phyloP scores from a whole-genome alignment of 2,888 invertebrate species.

The Asteroscopus sphinx region DNA sequence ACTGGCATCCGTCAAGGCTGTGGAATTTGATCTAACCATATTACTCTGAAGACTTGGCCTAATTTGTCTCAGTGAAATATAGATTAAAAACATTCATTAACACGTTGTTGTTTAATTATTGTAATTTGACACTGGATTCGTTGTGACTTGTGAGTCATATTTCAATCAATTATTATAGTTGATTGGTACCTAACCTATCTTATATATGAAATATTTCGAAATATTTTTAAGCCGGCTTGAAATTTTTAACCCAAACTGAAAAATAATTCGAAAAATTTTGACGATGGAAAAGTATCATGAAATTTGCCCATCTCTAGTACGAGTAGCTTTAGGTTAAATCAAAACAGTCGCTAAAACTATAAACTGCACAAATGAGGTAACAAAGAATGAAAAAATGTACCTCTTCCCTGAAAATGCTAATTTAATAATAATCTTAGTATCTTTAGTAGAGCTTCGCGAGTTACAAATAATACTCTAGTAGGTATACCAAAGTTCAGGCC shows the following conservation, averaged over 20 bases:
- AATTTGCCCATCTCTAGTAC: too few species aligned
- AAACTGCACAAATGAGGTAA: too few species aligned
- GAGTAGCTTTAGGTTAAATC: too few species aligned
- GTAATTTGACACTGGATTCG: constrained; percentile 18
- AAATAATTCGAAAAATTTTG: too few species aligned
- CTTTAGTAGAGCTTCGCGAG: constrained; percentile 12
- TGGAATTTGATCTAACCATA: constrained; percentile 58
- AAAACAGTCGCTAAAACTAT: too few species aligned
- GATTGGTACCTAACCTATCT: too few species aligned
- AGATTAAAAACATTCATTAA: constrained; percentile 25
- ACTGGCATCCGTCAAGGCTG: constrained; percentile 58
- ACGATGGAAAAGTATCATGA: too few species aligned
- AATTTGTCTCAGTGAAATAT: constrained; percentile 46
- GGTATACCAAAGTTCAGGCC: constrained; percentile 17
- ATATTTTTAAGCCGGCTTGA: too few species aligned
- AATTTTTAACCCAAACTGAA: too few species aligned
- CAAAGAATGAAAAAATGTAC: too few species aligned
- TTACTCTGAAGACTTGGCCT: constrained; percentile 48
- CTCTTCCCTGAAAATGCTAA: neutral
- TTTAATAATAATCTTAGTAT: neutral
- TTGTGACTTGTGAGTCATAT: constrained; percentile 11
- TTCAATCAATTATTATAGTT: neutral
- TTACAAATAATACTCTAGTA: constrained; percentile 9
- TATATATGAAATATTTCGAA: too few species aligned
- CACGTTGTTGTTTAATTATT: constrained; percentile 24